Base-by-base conservation (phyloP, 2,113 vertebrate species). In the Axis porcinus region DNA sequence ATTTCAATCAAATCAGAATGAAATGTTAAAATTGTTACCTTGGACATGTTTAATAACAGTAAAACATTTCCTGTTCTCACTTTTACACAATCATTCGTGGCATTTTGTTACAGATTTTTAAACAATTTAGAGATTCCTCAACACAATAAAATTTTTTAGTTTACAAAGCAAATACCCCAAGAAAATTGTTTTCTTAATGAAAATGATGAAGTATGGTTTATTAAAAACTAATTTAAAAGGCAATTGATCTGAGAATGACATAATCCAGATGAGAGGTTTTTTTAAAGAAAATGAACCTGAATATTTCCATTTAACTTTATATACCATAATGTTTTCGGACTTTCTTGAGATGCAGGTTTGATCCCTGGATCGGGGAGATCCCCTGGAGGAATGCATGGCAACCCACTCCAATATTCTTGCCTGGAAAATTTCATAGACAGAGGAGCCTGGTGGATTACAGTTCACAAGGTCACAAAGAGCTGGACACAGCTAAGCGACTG, bases 1-100 rank as follows among this genome's bases (percentile, higher is more conserved):
- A 98, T 94, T 98, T 98, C 57, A 92, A 30, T 97, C 0, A 0
- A 95, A 97, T 96, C 25, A 52, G 79, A 50, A 92, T 94, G 85
- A 95, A 97, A 95, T 93, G 57, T 81, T 94, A 84, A 90, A 91
- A 62, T 55, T 79, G 82, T 95, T 96, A 89, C 52, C 12, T 92
- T 85, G 78, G 30, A 92, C 93, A 86, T n/a, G 89, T 58, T 83
- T 94, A 89, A 82, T 82, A 70, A 25, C 82, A 97, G 81, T 60
- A 76, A 97, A 91, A 43, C 1, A 54, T 89, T 91, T 25, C 19
- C 60, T 6, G 33, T 81, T 96, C 57, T 98, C 47, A 55, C 16
- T 88, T 96, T 88, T 54, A 79, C 23, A 74, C 0, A 27, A 19
- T 90, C 19, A 78, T 92, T 87, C 45, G 27, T 87, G 40, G n/a